Percentiles rank a stretch among this genome's conserved stretches.
Evolutionary conservation across 1,140 invertebrate genomes (phyloP).

Genomic region (Monomorium pharaonis): DNA sequence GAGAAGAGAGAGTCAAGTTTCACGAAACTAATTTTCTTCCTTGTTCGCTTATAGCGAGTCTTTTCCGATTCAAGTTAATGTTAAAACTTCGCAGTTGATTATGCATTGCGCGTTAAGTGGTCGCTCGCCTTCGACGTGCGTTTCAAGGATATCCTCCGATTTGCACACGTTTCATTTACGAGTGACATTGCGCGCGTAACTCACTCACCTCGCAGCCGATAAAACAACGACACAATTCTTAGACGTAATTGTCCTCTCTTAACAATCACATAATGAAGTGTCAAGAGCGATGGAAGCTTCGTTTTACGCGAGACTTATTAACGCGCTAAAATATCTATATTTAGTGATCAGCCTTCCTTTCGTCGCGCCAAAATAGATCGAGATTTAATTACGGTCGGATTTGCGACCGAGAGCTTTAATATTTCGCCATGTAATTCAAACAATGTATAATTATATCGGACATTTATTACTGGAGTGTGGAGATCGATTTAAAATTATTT

Average conservation of each 20-base stretch:
- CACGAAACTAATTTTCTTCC: background rate
- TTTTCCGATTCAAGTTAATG: conserved; percentile 31
- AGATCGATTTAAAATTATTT: background rate
- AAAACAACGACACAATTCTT: background rate
- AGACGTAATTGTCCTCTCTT: background rate
- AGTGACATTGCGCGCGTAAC: conserved; percentile 25
- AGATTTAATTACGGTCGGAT: background rate
- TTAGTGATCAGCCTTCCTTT: background rate
- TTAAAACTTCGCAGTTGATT: conserved; percentile 21
- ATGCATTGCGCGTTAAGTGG: conserved; percentile 33
- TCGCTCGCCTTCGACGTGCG: conserved; percentile 17
- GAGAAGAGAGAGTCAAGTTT: background rate
- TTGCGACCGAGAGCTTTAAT: background rate
- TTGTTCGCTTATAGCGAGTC: background rate
- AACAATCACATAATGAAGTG: conserved; percentile 12
- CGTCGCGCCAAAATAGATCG: background rate
- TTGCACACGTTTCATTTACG: conserved; percentile 29
- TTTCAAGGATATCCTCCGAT: conserved; percentile 30
- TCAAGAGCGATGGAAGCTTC: background rate
- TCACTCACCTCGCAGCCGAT: background rate
- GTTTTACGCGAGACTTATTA: background rate
- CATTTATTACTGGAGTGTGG: background rate
- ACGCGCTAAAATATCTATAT: conserved; percentile 16
- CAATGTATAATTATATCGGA: background rate
- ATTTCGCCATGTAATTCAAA: background rate